These are phyloP conservation scores for Acrobasis repandana DNA, from an alignment of 2,888 invertebrate genomes.

Conservation along the genomic window DNA sequence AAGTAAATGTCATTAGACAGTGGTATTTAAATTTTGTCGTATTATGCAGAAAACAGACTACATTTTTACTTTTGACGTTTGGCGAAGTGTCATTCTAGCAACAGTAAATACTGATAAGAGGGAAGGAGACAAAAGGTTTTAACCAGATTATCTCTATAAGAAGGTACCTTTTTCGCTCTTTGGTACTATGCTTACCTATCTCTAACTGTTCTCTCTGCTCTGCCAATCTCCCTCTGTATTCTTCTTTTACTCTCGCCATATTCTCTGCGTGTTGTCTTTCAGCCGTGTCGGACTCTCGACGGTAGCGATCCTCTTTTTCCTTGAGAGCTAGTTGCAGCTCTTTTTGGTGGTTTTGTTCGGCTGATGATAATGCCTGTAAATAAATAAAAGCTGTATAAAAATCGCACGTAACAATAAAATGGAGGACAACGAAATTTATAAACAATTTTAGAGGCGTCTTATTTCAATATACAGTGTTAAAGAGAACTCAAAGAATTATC, in stretches of 20 bases:
- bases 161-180: neutral
- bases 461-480: too few relatives aligned
- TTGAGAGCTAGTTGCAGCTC: slow-evolving; percentile 45
- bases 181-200: slow-evolving; percentile 58
- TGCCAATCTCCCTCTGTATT: slow-evolving; percentile 63
- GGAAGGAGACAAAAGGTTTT: too few relatives aligned
- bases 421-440: too few relatives aligned
- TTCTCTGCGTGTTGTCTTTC: slow-evolving; percentile 66
- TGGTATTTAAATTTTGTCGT: too few relatives aligned
- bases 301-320: slow-evolving; percentile 54
- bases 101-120: too few relatives aligned
- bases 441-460: too few relatives aligned
- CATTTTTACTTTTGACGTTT: too few relatives aligned
- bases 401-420: neutral
- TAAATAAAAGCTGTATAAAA: neutral
- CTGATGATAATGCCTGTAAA: slow-evolving; percentile 52
- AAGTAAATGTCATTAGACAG: too few relatives aligned
- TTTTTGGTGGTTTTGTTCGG: slow-evolving; percentile 53
- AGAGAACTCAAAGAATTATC: too few relatives aligned
- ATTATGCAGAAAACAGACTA: too few relatives aligned
- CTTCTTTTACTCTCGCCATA: slow-evolving; percentile 67
- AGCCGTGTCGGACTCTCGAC: slow-evolving; percentile 47
- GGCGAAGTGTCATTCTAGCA: too few relatives aligned
- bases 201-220: slow-evolving; percentile 74
- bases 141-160: too few relatives aligned